phyloP scores from a whole-genome alignment of 2,888 invertebrate genomes.

The Heliconius ethilla region DNA sequence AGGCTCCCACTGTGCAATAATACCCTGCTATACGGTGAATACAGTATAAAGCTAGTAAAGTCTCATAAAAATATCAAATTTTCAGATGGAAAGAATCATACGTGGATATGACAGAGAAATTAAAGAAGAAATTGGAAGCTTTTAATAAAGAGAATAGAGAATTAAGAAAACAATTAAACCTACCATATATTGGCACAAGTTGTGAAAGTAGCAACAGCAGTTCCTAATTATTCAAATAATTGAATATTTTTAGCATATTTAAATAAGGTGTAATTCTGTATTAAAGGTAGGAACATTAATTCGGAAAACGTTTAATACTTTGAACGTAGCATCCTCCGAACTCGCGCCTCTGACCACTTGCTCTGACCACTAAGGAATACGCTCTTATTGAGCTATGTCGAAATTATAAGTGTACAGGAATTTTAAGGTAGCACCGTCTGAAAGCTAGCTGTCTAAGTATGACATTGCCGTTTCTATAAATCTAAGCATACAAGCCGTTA shows the following conservation, averaged over 20 bases:
- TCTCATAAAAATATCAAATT: constrained; percentile 1
- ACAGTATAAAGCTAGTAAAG: no score
- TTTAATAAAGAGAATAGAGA: constrained; percentile 80
- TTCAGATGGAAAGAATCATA: constrained; percentile 85
- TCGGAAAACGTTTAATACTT: not conserved
- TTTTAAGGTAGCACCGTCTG: no score
- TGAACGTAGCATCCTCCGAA: no score
- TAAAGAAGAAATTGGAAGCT: constrained; percentile 82
- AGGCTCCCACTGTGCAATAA: no score
- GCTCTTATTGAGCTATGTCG: no score
- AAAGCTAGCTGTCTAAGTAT: no score
- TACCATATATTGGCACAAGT: constrained; percentile 54
- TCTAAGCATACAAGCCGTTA: no score
- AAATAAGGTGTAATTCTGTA: not conserved
- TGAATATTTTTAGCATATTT: not conserved
- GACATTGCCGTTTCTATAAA: no score
- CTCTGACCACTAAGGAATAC: no score
- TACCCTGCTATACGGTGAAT: no score
- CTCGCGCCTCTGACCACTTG: no score
- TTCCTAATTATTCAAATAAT: constrained; percentile 44
- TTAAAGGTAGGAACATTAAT: not conserved
- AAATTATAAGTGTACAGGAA: no score
- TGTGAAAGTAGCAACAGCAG: constrained; percentile 55
- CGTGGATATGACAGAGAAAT: constrained; percentile 82
- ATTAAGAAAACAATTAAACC: constrained; percentile 67